Evolutionary conservation across 2,113 vertebrate species (phyloP).

Genomic region (Boulengeromyrus knoepffleri): DNA sequence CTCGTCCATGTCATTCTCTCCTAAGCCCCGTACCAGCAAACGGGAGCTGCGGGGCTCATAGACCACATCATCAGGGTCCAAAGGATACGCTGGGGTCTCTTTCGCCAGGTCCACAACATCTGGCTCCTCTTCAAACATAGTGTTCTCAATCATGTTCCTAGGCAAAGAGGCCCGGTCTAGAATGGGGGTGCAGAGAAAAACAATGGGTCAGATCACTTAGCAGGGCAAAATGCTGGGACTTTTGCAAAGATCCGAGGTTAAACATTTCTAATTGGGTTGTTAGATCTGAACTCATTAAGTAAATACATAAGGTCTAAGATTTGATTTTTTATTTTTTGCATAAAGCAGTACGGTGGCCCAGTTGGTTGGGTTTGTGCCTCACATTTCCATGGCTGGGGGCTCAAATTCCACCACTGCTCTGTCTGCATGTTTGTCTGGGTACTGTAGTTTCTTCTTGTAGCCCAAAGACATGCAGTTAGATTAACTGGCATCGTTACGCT

Average conservation of each 20-base stretch:
- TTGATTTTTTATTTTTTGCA: no score
- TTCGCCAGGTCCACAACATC: slow-evolving; percentile 92
- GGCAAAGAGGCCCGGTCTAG: slow-evolving; percentile 78
- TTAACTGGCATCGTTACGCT: no score
- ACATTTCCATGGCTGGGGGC: no score
- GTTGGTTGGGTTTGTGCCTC: no score
- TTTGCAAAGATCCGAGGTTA: neutral
- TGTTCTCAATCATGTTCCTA: slow-evolving; percentile 99
- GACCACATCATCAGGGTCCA: slow-evolving; percentile 84
- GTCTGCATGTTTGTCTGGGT: no score
- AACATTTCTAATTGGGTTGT: neutral
- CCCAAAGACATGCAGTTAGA: no score
- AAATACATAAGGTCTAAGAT: neutral
- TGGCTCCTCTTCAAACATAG: slow-evolving; percentile 96
- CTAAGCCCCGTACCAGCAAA: slow-evolving; percentile 86
- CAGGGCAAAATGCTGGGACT: neutral
- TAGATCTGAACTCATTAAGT: neutral
- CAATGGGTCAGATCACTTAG: neutral
- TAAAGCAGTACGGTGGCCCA: no score
- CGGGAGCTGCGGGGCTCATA: slow-evolving; percentile 87
- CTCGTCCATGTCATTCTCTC: slow-evolving; percentile 87
- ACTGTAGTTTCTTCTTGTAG: no score
- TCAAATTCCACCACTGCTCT: no score
- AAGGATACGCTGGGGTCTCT: slow-evolving; percentile 79
- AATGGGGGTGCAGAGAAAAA: slow-evolving; percentile 19